Percentiles rank a stretch among this genome's conserved stretches.
phyloP scores from a whole-genome alignment of 2,888 invertebrate genomes.

The Argynnis bischoffii region DNA sequence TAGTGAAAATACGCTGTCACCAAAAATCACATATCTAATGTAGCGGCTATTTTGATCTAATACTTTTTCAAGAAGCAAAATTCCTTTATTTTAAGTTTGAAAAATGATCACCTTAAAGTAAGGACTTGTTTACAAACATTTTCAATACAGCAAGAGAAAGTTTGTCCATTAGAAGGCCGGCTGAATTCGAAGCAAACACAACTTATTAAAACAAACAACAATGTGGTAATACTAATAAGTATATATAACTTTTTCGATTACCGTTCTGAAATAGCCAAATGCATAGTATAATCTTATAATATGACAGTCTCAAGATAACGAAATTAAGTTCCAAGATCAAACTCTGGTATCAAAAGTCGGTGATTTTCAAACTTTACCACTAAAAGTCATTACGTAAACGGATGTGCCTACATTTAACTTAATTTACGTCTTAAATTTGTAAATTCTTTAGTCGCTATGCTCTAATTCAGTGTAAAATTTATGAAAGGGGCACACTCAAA shows the following conservation, averaged over 20 bases:
- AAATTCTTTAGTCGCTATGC: conserved; percentile 9
- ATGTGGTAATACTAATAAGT: conserved; percentile 16
- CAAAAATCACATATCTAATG: too few species aligned
- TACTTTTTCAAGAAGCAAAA: too few species aligned
- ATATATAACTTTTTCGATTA: conserved; percentile 20
- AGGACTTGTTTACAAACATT: conserved; percentile 7
- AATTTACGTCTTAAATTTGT: conserved; percentile 20
- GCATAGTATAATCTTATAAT: not conserved
- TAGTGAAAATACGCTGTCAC: too few species aligned
- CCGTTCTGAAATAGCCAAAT: conserved; percentile 10
- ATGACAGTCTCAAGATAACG: conserved; percentile 5
- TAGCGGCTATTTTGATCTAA: too few species aligned
- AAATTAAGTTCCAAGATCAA: conserved; percentile 5
- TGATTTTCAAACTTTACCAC: conserved; percentile 23
- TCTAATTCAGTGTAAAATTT: conserved; percentile 20
- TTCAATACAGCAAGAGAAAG: conserved; percentile 9
- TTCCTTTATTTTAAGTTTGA: not conserved
- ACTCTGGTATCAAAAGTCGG: not conserved
- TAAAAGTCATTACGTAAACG: conserved; percentile 14
- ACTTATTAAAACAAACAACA: conserved; percentile 13
- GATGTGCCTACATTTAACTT: conserved; percentile 25
- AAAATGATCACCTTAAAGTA: conserved; percentile 1
- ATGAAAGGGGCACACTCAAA: not conserved
- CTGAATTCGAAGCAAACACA: conserved; percentile 7
- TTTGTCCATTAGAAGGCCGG: conserved; percentile 10